A percentile compares a stretch with the other conserved stretches of the same genome.
phyloP scores from a whole-genome alignment of 1,140 invertebrate genomes.

The Lepidostoma basale region DNA sequence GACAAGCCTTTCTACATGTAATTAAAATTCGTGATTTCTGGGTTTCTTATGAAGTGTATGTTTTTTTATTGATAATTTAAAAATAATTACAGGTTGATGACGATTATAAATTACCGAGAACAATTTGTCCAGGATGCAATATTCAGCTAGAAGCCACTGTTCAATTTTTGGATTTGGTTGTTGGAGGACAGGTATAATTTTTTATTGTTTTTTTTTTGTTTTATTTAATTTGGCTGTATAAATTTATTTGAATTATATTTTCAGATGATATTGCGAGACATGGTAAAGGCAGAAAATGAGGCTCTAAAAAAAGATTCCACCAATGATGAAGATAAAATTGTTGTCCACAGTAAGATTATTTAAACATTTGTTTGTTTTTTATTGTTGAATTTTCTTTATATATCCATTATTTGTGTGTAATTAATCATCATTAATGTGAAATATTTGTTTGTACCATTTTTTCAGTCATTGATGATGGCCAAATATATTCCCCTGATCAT shows the following conservation, averaged over 20 bases:
- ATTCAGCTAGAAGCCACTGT: conserved; percentile 74
- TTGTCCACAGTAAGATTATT: conserved; percentile 28
- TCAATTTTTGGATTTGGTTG: conserved; percentile 72
- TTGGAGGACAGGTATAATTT: conserved; percentile 66
- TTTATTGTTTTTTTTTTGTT: neutral
- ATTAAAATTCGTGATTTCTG: no score
- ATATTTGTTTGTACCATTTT: neutral
- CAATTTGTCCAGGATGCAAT: conserved; percentile 76
- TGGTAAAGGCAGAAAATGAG: conserved; percentile 53
- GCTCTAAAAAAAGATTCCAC: conserved; percentile 43
- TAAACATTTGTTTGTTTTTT: neutral
- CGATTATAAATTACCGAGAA: conserved; percentile 71
- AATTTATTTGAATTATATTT: conserved; percentile 40
- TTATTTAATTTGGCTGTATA: neutral
- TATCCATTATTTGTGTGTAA: neutral
- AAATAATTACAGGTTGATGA: conserved; percentile 63
- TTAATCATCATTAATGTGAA: neutral
- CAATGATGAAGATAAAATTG: conserved; percentile 26
- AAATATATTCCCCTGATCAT: conserved; percentile 50
- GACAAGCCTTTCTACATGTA: no score
- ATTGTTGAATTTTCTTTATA: neutral
- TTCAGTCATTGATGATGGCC: conserved; percentile 42
- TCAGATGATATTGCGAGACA: conserved; percentile 55
- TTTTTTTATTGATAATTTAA: neutral
- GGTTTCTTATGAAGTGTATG: no score